Base-by-base conservation (phyloP, 2,797 vertebrate genomes). In the Balearica regulorum region DNA sequence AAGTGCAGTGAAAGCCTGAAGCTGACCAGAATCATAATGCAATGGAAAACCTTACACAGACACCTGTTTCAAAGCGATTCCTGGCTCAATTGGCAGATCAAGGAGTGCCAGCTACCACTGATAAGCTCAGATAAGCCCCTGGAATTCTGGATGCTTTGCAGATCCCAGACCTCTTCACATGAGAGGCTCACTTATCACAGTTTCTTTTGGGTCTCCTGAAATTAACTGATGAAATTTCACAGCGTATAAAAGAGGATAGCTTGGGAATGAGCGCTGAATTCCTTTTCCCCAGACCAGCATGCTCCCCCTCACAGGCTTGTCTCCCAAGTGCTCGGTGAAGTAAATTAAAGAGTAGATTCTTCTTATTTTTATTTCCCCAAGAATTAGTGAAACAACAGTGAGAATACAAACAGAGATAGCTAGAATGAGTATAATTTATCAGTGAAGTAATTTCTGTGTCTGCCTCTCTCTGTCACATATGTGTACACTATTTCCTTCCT, bases 321-420 rank as follows among this genome's bases (percentile, higher is more conserved):
- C 79, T 94, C 71, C 71, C 55, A 76, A 57, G 77, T 33, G 41
- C 46, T 71, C 37, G 35, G 77, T 83, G 90, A 92, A 97, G 89
- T 93, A 94, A 96, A 96, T 96, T 93, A 95, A 89, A 91, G 57
- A 95, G 61, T 73, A 93, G 93, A 94, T 87, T 5, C 13, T 78
- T 95, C 79, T 94, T 96, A 51, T 83, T 95, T 71, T 89, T 81
- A 91, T 95, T 98, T 97, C 61, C 53, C 75, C 35, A 25, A 61
- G 53, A 97, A 93, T 92, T 86, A 96, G 81, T 84, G 37, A 83
- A 90, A 82, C 28, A 93, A 87, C 39, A 91, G 51, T 82, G 91
- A 96, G 58, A 91, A 80, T 83, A 89, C 79, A 70, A 49, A 75
- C 43, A 70, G 69, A 94, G 92, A 92, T 20, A 89, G 46, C 48